Conservation (phyloP, 2,113 vertebrate species). For the Dendropsophus ebraccatus region DNA sequence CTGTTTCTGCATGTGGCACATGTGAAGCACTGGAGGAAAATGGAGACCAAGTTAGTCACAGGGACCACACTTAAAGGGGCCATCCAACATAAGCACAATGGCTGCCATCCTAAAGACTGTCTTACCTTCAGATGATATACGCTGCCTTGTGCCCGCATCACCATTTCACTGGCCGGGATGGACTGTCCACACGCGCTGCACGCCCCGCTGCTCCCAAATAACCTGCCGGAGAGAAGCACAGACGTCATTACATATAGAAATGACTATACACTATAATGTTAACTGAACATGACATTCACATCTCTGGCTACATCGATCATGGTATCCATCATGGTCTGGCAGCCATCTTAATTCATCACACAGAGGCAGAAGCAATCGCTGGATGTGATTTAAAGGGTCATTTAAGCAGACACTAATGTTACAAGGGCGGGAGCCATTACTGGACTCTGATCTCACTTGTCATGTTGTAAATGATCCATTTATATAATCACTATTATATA, state of each 20-base stretch:
- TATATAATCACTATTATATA: background rate
- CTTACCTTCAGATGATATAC: conserved; percentile 81
- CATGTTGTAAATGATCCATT: background rate
- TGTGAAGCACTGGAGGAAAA: conserved; percentile 74
- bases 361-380: background rate
- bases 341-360: conserved; percentile 3
- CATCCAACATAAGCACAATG: background rate
- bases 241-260: background rate
- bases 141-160: conserved; percentile 79
- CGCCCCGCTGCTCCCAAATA: conserved; percentile 79
- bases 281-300: background rate
- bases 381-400: conserved; percentile 1
- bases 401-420: background rate
- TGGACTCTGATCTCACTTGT: background rate
- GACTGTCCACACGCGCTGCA: conserved; percentile 79
- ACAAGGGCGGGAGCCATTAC: background rate
- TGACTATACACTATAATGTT: too few species aligned
- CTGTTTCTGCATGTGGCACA: conserved; percentile 79
- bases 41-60: background rate
- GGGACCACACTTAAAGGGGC: background rate
- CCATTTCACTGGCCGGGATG: conserved; percentile 82
- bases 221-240: conserved; percentile 63
- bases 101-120: too few species aligned
- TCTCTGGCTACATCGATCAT: background rate
- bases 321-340: background rate